Evolutionary conservation across 2,888 invertebrate species (phyloP).

Genomic region (Trissolcus brochymenae): DNA sequence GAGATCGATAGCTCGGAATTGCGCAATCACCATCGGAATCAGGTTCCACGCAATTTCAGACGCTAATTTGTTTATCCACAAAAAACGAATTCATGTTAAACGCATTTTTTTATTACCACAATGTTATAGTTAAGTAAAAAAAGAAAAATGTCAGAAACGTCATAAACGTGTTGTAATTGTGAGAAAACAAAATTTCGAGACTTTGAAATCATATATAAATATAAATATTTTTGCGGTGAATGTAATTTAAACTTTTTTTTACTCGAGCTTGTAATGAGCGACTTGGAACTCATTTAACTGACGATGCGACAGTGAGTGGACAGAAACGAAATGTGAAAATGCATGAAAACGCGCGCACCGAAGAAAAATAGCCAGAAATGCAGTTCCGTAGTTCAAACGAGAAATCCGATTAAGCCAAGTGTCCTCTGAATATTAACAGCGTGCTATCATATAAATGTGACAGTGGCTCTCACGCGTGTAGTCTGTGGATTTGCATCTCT

Average conservation of each 20-base stretch:
- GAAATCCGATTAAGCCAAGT: constrained; percentile 60
- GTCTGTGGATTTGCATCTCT: constrained; percentile 51
- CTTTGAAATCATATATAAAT: too few species aligned
- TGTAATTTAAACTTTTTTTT: background rate
- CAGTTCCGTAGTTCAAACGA: constrained; percentile 50
- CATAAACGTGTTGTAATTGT: too few species aligned
- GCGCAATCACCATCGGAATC: constrained; percentile 4
- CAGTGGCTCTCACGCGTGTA: constrained; percentile 47
- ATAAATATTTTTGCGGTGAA: too few species aligned
- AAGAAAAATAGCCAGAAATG: constrained; percentile 53
- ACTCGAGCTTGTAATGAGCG: background rate
- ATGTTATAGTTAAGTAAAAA: too few species aligned
- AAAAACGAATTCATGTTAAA: background rate
- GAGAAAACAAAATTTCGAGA: too few species aligned
- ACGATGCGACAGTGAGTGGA: constrained; percentile 34
- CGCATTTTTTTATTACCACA: too few species aligned
- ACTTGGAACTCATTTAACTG: constrained; percentile 40
- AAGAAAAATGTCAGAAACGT: too few species aligned
- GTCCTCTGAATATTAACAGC: constrained; percentile 61
- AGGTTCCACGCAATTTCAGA: constrained; percentile 2
- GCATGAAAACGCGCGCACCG: constrained; percentile 44
- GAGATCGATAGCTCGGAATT: constrained; percentile 26
- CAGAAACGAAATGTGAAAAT: constrained; percentile 47
- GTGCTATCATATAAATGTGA: constrained; percentile 48
- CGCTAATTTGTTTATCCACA: constrained; percentile 8